A percentile compares a stretch with the other conserved stretches of the same genome.
These are phyloP conservation scores for Telmatochromis sp. DNA, from an alignment of 2,113 vertebrate species.

Conservation along the genomic window DNA sequence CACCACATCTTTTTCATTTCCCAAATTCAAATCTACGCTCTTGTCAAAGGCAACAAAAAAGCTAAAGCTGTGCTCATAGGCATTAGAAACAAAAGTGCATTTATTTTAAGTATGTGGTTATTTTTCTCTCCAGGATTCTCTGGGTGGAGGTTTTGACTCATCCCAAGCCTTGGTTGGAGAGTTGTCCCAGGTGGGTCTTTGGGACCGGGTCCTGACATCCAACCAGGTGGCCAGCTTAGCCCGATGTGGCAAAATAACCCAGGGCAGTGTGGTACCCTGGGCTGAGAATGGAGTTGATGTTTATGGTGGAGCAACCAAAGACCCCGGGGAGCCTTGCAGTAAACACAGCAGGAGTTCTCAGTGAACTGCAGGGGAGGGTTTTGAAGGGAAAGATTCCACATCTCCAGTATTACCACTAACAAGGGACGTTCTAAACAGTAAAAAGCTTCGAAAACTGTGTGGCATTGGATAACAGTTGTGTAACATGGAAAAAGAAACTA, in stretches of 20 bases:
- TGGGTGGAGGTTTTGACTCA: conserved; percentile 88
- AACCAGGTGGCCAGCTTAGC: conserved; percentile 82
- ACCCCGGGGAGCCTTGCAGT: conserved; percentile 77
- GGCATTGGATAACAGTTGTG: not conserved
- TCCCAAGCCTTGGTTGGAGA: conserved; percentile 92
- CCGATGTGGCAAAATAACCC: conserved; percentile 78
- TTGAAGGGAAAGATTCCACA: not conserved
- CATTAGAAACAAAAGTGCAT: not conserved
- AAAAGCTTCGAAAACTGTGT: not conserved
- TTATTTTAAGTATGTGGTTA: not conserved
- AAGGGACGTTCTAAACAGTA: not conserved
- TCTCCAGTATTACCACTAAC: not conserved
- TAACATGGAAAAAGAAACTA: not conserved
- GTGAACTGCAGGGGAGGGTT: not conserved
- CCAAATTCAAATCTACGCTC: not conserved
- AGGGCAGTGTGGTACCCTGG: conserved; percentile 85
- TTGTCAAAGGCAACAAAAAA: not conserved
- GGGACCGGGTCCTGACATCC: conserved; percentile 82
- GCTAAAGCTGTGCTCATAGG: not conserved
- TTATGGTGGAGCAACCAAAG: conserved; percentile 84
- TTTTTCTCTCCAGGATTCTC: conserved; percentile 67
- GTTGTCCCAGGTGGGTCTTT: conserved; percentile 87
- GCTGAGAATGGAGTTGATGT: conserved; percentile 80
- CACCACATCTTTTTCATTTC: not conserved
- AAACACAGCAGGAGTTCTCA: conserved; percentile 73